Percentiles rank a stretch among this genome's conserved stretches.
Conservation (phyloP, 2,888 invertebrate species). For the Malthinus flaveolus region DNA sequence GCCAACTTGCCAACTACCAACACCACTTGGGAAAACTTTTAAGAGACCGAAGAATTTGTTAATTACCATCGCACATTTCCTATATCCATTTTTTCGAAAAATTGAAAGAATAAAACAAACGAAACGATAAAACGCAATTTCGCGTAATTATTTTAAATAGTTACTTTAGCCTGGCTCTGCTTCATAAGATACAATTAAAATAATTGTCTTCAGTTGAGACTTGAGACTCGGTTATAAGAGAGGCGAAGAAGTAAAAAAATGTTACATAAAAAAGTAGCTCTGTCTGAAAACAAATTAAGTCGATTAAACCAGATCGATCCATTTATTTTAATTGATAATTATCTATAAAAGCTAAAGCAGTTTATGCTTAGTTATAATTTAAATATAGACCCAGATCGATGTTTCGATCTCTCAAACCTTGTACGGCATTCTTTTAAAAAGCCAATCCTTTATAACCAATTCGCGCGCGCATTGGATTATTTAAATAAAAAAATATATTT, state of each 20-base stretch:
- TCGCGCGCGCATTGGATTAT: no score
- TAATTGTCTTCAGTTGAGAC: neutral
- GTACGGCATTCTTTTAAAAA: slow-evolving; percentile 4
- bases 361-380: slow-evolving; percentile 5
- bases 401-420: slow-evolving; percentile 5
- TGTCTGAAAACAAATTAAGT: slow-evolving; percentile 1
- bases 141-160: no score
- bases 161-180: no score
- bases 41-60: slow-evolving; percentile 18
- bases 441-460: neutral
- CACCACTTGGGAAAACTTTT: neutral
- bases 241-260: neutral
- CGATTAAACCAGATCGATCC: slow-evolving; percentile 16
- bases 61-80: slow-evolving; percentile 13
- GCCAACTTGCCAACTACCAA: no score
- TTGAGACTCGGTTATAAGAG: no score
- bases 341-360: slow-evolving; percentile 7
- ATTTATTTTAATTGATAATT: slow-evolving; percentile 19
- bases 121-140: no score
- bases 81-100: no score
- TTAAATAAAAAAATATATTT: no score
- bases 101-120: no score
- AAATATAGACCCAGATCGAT: slow-evolving; percentile 11
- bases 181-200: no score
- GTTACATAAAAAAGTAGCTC: slow-evolving; percentile 1